Conservation (phyloP, 2,888 invertebrate species). For the Argyresthia goedartella region DNA sequence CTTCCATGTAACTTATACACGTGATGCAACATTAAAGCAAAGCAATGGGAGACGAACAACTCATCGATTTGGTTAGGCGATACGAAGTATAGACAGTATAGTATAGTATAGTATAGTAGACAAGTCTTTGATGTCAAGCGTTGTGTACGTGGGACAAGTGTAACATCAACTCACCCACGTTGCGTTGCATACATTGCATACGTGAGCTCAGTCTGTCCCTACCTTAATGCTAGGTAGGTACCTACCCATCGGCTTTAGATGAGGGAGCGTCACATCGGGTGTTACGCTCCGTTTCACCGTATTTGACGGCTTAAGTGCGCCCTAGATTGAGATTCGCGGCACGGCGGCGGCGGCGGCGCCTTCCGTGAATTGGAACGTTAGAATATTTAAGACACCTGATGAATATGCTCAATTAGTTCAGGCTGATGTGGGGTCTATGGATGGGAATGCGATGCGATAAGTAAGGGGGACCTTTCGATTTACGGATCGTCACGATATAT, state of each 20-base stretch:
- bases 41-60: no score
- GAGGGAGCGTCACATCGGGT: conserved; percentile 37
- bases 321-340: conserved; percentile 34
- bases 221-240: background rate
- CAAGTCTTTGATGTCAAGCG: no score
- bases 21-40: no score
- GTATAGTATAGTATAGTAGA: no score
- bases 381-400: conserved; percentile 17
- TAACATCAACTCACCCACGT: no score
- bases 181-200: no score
- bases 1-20: no score
- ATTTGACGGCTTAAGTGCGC: conserved; percentile 48
- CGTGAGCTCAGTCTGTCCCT: no score
- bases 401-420: conserved; percentile 17
- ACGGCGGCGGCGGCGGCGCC: conserved; percentile 15
- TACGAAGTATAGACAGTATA: no score
- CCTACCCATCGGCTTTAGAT: conserved; percentile 5
- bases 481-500: background rate
- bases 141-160: no score
- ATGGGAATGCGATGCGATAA: background rate
- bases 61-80: no score
- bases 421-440: background rate
- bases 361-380: conserved; percentile 8
- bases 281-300: conserved; percentile 40
- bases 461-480: no score